Conservation (phyloP, 2,888 invertebrate species). For the Apodemia mormo region DNA sequence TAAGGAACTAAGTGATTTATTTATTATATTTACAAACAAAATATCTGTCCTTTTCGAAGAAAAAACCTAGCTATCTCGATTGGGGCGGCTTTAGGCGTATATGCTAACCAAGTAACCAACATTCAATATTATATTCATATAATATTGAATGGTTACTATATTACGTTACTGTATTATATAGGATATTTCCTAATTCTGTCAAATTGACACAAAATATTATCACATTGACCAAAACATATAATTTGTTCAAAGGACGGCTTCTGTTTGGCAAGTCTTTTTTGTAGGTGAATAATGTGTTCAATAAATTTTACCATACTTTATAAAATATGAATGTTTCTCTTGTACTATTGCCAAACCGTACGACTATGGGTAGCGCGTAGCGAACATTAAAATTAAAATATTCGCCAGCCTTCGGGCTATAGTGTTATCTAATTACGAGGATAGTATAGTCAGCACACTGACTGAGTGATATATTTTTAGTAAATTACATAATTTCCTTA, state of each 20-base stretch:
- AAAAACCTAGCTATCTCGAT: too few species aligned
- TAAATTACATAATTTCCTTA: neutral
- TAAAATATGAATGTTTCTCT: conserved; percentile 24
- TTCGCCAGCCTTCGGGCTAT: conserved; percentile 52
- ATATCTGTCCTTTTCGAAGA: too few species aligned
- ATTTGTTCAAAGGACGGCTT: neutral
- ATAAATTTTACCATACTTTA: conserved; percentile 25
- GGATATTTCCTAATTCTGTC: too few species aligned
- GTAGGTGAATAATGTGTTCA: neutral
- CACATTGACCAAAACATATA: too few species aligned
- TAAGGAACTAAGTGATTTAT: too few species aligned
- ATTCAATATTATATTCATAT: too few species aligned
- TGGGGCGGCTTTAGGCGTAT: too few species aligned
- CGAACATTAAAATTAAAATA: conserved; percentile 56
- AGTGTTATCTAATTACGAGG: conserved; percentile 50
- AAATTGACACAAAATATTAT: too few species aligned
- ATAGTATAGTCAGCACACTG: neutral
- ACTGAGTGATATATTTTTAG: neutral
- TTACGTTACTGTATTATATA: too few species aligned
- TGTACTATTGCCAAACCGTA: conserved; percentile 42
- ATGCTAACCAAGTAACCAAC: too few species aligned
- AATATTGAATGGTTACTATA: too few species aligned
- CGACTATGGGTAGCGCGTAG: conserved; percentile 59
- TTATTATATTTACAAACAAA: too few species aligned
- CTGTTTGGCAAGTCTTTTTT: conserved; percentile 1